Percentiles rank a stretch among this genome's conserved stretches.
These are phyloP conservation scores for Dysidea cf. avara DNA, from an alignment of 37 sponge, comb jelly and placozoan genomes.

Conservation along the genomic window DNA sequence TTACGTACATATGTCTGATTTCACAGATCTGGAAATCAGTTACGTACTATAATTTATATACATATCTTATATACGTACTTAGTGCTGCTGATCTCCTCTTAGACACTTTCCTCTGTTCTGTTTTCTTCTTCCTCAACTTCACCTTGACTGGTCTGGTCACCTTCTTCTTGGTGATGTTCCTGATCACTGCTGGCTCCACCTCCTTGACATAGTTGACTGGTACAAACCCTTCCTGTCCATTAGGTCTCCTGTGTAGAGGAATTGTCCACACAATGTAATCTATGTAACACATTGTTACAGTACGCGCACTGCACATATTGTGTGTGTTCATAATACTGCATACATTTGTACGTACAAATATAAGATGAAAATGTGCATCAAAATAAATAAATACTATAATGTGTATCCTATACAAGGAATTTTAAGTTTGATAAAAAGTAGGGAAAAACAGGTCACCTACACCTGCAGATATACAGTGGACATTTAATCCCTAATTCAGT, in stretches of 20 bases:
- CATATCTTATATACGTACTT: no score
- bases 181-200: slow-evolving; percentile 64
- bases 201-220: slow-evolving; percentile 92
- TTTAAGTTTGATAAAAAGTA: no score
- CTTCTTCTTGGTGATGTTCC: slow-evolving; percentile 49
- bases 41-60: no score
- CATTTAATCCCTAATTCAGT: no score
- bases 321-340: not conserved
- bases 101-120: slow-evolving; percentile 33
- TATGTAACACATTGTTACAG: not conserved
- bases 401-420: no score
- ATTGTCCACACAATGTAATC: not conserved
- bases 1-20: no score
- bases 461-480: no score
- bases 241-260: slow-evolving; percentile 30
- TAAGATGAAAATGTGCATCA: not conserved
- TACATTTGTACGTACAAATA: not conserved
- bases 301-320: not conserved
- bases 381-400: not conserved
- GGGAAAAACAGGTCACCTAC: no score
- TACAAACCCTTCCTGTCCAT: slow-evolving; percentile 91
- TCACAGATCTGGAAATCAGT: no score
- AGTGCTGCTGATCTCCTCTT: not conserved
- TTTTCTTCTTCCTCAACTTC: slow-evolving; percentile 41
- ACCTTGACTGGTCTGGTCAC: slow-evolving; percentile 67